These are phyloP conservation scores for Alitta virens DNA, from an alignment of 2,888 invertebrate species.

Conservation along the genomic window DNA sequence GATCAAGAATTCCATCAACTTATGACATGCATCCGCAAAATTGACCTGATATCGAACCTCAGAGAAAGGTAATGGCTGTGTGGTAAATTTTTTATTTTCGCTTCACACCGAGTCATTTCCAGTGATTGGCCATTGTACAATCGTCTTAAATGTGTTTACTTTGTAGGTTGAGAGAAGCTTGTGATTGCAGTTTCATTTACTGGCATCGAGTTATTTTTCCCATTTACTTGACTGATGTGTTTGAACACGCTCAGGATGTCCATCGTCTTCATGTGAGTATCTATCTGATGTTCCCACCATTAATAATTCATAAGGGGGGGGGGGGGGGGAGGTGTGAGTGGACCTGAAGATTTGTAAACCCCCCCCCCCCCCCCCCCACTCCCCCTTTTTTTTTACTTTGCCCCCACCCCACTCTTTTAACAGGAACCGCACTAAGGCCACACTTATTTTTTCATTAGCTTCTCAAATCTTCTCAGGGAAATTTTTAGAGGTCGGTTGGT, in stretches of 20 bases:
- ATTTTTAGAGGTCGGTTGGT: too few relatives aligned
- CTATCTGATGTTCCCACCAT: too few relatives aligned
- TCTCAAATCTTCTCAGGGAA: too few relatives aligned
- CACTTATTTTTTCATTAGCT: too few relatives aligned
- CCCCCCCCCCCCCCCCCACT: too few relatives aligned
- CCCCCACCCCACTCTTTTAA: too few relatives aligned
- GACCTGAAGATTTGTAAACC: too few relatives aligned
- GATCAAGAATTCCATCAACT: slow-evolving; percentile 68
- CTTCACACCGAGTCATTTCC: not conserved
- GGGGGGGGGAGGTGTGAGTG: too few relatives aligned
- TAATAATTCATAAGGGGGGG: too few relatives aligned
- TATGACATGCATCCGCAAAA: slow-evolving; percentile 65
- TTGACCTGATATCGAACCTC: slow-evolving; percentile 67
- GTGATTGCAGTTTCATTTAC: slow-evolving; percentile 75
- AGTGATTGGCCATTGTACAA: not conserved
- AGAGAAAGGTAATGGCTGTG: slow-evolving; percentile 42
- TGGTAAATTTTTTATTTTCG: not conserved
- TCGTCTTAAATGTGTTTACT: not conserved
- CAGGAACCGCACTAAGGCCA: too few relatives aligned
- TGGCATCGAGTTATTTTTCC: slow-evolving; percentile 79
- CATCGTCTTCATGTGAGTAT: slow-evolving; percentile 64
- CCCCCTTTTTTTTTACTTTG: too few relatives aligned
- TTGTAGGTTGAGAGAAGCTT: slow-evolving; percentile 63
- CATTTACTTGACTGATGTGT: slow-evolving; percentile 73
- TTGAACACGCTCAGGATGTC: slow-evolving; percentile 68